phyloP scores from a whole-genome alignment of 2,797 vertebrate genomes.

The Pipistrellus pipistrellus region DNA sequence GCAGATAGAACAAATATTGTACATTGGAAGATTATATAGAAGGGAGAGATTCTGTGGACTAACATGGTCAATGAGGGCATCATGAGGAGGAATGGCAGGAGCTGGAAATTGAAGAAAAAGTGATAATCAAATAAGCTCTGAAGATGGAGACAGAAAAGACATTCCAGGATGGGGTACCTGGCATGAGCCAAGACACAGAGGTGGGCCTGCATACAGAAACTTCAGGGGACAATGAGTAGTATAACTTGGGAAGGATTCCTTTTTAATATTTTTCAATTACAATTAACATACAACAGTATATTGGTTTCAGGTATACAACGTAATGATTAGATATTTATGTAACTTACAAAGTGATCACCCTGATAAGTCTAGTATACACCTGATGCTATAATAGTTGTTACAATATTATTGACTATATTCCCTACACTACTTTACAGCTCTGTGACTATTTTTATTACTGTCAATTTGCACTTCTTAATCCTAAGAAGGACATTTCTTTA shows the following conservation, averaged over 20 bases:
- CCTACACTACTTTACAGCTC: neutral
- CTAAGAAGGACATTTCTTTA: neutral
- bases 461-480: neutral
- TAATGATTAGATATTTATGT: neutral
- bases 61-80: neutral
- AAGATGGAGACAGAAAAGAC: neutral
- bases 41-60: neutral
- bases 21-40: neutral
- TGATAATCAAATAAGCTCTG: neutral
- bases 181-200: neutral
- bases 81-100: neutral
- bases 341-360: neutral
- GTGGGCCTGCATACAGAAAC: no score
- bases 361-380: neutral
- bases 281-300: neutral
- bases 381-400: neutral
- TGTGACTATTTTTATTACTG: neutral
- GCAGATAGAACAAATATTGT: neutral
- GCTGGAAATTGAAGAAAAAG: neutral
- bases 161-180: neutral
- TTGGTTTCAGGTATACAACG: neutral
- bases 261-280: neutral
- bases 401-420: neutral
- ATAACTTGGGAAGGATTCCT: neutral
- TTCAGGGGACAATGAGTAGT: neutral